phyloP scores from a whole-genome alignment of 2,797 vertebrate species.

The Pipistrellus pygmaeus region DNA sequence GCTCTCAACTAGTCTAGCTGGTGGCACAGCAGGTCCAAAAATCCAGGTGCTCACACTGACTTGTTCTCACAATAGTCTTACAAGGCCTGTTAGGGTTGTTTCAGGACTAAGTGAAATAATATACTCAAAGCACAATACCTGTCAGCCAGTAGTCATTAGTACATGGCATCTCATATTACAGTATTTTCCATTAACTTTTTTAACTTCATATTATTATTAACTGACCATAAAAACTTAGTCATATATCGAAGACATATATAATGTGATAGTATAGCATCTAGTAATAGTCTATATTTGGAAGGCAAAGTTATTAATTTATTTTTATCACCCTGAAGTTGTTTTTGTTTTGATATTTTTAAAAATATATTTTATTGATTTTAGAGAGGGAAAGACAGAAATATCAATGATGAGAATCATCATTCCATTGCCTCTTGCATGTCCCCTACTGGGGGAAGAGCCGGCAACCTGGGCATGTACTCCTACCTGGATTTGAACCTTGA shows the following conservation, averaged over 20 bases:
- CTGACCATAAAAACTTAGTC: neutral
- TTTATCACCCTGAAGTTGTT: neutral
- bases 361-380: no score
- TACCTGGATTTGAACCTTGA: no score
- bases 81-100: neutral
- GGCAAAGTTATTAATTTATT: neutral
- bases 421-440: no score
- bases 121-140: neutral
- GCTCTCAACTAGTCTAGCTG: constrained; percentile 50
- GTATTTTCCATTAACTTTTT: neutral
- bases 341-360: neutral
- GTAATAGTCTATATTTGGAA: neutral
- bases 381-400: no score
- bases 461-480: no score
- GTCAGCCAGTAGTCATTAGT: neutral
- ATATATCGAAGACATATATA: neutral
- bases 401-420: no score
- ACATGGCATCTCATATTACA: neutral
- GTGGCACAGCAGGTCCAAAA: constrained; percentile 67
- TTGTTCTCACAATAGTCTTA: neutral
- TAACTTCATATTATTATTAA: neutral
- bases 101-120: constrained; percentile 28
- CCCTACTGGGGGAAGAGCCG: no score
- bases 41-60: neutral
- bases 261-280: neutral